Percentiles rank a stretch among this genome's conserved stretches.
phyloP scores from a whole-genome alignment of 35 echinoderm and acorn worm genomes.

The Lytechinus variegatus region DNA sequence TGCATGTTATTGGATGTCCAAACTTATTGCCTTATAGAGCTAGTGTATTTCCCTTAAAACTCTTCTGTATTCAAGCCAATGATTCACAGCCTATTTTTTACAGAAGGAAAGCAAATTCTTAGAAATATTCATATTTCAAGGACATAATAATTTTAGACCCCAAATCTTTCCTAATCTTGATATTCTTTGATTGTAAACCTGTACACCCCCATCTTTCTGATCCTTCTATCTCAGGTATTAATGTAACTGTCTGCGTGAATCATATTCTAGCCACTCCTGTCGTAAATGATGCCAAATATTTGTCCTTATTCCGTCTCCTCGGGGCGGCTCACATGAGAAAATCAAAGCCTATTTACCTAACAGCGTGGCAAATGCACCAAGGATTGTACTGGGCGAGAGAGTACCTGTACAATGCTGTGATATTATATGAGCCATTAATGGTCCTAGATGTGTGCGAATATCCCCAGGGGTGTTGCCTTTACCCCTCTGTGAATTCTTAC shows the following conservation, averaged over 20 bases:
- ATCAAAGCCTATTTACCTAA: neutral
- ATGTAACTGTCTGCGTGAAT: neutral
- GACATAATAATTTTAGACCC: neutral
- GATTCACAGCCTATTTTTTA: neutral
- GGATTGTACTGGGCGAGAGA: neutral
- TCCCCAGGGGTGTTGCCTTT: slow-evolving; percentile 7
- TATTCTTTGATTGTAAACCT: neutral
- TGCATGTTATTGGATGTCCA: neutral
- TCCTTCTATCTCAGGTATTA: neutral
- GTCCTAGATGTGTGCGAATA: neutral
- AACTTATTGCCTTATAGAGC: neutral
- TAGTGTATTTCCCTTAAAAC: neutral
- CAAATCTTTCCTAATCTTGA: neutral
- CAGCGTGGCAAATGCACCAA: neutral
- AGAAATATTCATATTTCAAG: neutral
- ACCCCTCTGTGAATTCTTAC: neutral
- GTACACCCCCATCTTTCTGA: no score
- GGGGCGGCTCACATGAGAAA: neutral
- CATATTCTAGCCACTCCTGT: neutral
- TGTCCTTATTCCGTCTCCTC: neutral
- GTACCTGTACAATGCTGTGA: neutral
- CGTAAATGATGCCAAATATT: slow-evolving; percentile 7
- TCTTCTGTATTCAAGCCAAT: neutral
- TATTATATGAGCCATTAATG: neutral
- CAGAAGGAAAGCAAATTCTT: neutral